Evolutionary conservation across 2,888 invertebrate genomes (phyloP).

Genomic region (Limnephilus lunatus): DNA sequence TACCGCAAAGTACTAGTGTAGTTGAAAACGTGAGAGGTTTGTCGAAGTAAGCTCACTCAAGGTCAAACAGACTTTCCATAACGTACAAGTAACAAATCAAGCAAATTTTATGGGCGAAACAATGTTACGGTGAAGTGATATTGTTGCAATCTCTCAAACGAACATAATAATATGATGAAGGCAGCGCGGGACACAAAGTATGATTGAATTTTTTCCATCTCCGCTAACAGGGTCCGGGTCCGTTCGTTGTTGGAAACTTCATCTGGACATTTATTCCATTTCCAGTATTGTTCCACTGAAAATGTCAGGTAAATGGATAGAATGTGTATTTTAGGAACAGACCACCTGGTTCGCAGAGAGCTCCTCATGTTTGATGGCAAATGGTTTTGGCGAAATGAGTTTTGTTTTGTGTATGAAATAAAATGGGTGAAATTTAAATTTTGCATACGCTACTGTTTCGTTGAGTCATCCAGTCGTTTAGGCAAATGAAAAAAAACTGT

Average conservation of each 20-base stretch:
- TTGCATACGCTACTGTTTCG: not conserved
- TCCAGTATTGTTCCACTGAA: conserved; percentile 4
- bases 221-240: not conserved
- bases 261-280: conserved; percentile 24
- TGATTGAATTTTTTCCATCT: conserved; percentile 2
- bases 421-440: not conserved
- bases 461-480: not conserved
- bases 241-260: conserved; percentile 5
- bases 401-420: not conserved
- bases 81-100: not conserved
- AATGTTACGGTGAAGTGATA: not conserved
- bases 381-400: not conserved
- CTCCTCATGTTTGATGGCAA: conserved; percentile 2
- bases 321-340: conserved; percentile 27
- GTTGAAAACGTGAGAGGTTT: not conserved
- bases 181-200: not conserved
- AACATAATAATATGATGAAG: not conserved
- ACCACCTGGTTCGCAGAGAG: conserved; percentile 3
- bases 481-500: not conserved
- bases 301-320: conserved; percentile 30
- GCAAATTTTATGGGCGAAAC: not conserved
- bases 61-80: not conserved
- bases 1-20: not conserved
- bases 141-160: not conserved
- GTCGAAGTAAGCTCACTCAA: not conserved